Evolutionary conservation across 2,113 vertebrate genomes (phyloP).

Genomic region (Suricata suricatta): DNA sequence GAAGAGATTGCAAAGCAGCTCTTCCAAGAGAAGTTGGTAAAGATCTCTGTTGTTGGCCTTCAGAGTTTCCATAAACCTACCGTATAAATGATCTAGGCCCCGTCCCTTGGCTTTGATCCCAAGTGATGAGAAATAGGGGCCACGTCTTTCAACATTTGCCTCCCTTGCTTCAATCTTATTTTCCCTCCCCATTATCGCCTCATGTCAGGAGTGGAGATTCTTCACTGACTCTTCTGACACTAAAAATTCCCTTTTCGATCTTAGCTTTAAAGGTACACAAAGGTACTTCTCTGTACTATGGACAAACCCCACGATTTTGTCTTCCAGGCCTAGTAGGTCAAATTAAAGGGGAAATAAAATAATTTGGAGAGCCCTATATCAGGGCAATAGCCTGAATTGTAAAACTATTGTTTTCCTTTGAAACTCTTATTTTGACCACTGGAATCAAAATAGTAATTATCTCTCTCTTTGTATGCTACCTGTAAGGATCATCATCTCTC

Average conservation of each 20-base stretch:
- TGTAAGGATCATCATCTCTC: background rate
- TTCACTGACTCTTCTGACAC: background rate
- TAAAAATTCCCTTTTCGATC: background rate
- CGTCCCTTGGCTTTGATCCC: background rate
- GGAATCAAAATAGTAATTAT: background rate
- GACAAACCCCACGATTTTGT: background rate
- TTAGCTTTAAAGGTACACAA: background rate
- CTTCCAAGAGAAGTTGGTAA: background rate
- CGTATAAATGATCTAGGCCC: background rate
- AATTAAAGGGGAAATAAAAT: slow-evolving; percentile 3
- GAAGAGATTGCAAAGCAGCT: background rate
- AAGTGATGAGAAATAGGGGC: background rate
- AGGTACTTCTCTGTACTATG: background rate
- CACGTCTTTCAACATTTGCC: background rate
- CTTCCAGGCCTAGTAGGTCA: background rate
- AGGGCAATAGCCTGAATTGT: background rate
- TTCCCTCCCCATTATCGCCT: background rate
- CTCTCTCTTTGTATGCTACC: background rate
- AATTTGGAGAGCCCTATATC: slow-evolving; percentile 1
- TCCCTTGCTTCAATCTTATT: background rate
- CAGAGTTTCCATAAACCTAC: background rate
- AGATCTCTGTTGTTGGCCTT: background rate
- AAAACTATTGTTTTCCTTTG: slow-evolving; percentile 38
- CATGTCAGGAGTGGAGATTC: background rate
- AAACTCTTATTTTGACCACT: background rate